Conservation (phyloP, 2,797 vertebrate species). For the Ctenochaetus hawaiiensis region DNA sequence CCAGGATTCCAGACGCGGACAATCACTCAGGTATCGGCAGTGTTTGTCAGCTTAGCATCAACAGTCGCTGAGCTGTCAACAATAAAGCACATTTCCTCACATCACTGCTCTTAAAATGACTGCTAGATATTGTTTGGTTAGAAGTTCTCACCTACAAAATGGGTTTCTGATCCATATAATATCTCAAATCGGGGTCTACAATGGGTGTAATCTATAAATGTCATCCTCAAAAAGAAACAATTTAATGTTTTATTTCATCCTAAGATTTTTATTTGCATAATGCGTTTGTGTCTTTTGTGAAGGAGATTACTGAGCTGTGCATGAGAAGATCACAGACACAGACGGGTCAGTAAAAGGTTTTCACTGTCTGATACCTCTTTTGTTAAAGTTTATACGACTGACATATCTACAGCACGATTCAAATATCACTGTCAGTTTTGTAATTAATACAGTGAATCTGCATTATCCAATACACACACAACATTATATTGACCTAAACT, state of each 20-base stretch:
- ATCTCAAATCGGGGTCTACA: constrained; percentile 30
- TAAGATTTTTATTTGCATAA: constrained; percentile 47
- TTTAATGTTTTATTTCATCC: constrained; percentile 30
- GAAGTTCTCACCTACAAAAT: constrained; percentile 56
- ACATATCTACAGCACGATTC: constrained; percentile 59
- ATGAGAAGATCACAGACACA: constrained; percentile 68
- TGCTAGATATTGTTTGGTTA: constrained; percentile 31
- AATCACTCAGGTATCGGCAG: constrained; percentile 72
- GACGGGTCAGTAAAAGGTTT: constrained; percentile 59
- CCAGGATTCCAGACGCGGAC: constrained; percentile 66
- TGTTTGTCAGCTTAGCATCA: constrained; percentile 74
- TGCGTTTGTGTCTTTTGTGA: constrained; percentile 49
- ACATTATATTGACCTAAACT: constrained; percentile 27
- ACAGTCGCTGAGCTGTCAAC: constrained; percentile 46
- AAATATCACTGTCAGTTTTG: constrained; percentile 62
- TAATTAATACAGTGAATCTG: constrained; percentile 63
- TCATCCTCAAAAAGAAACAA: constrained; percentile 3
- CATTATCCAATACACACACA: constrained; percentile 36
- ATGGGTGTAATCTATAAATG: constrained; percentile 10
- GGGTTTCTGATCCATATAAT: constrained; percentile 36
- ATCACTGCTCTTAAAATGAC: constrained; percentile 65
- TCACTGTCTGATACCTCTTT: constrained; percentile 69
- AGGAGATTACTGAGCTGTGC: constrained; percentile 45
- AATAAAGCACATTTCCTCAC: constrained; percentile 46
- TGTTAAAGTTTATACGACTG: constrained; percentile 68